phyloP scores from a whole-genome alignment of 2,888 invertebrate species.

The Meteorus cinctellus region DNA sequence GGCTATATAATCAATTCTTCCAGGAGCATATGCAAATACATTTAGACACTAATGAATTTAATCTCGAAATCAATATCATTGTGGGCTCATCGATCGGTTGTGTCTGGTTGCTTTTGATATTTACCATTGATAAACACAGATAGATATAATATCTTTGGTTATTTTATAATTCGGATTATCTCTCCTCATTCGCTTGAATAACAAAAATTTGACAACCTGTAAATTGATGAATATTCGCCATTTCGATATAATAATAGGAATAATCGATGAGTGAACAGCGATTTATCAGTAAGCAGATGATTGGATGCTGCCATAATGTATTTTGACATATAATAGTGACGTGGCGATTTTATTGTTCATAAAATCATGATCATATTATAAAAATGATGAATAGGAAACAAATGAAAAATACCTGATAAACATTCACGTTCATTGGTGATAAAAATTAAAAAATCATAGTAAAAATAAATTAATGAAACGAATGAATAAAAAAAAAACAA shows the following conservation, averaged over 20 bases:
- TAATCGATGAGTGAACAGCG: conserved; percentile 5
- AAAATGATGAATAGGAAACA: background rate
- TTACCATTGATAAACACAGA: background rate
- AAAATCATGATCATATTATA: background rate
- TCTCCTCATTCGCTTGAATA: background rate
- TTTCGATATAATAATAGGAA: conserved; percentile 8
- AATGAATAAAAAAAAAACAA: background rate
- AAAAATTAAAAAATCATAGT: background rate
- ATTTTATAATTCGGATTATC: background rate
- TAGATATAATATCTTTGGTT: background rate
- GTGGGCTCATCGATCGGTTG: background rate
- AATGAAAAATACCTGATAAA: background rate
- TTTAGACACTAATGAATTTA: background rate
- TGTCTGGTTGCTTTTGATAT: background rate
- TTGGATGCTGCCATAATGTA: conserved; percentile 3
- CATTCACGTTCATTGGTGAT: background rate
- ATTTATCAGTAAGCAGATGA: conserved; percentile 11
- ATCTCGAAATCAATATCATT: background rate
- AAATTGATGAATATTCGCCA: background rate
- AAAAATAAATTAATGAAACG: background rate
- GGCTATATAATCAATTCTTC: too few species aligned
- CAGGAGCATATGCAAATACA: background rate
- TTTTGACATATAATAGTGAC: background rate
- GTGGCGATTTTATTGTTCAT: background rate
- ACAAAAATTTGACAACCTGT: background rate